Base-by-base conservation (phyloP, 2,797 vertebrate genomes). In the Atherinosoma microstoma region DNA sequence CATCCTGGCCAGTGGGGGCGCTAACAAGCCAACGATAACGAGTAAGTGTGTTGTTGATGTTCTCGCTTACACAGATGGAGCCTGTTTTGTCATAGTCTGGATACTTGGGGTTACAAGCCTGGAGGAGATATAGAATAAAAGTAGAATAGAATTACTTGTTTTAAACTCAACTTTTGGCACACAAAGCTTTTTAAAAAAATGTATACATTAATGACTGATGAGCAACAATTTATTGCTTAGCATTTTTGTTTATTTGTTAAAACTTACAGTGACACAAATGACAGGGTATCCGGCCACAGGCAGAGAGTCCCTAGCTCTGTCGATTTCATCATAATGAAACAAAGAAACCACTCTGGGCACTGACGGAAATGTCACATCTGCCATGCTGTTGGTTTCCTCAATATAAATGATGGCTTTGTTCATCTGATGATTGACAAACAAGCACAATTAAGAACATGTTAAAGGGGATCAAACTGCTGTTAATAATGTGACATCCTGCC, bases 71-170 rank as follows among this genome's bases (percentile, higher is more conserved):
- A 51, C 98, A 99, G 83, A 99, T 97, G 11, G 97, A 97, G 53
- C 97, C 96, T 0, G 98, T 99, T 89, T 96, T 97, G 69, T 97
- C 96, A 2, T 95, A 99, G 76, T 97, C 96, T 20, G 95, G 93
- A 70, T 97, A 98, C 82, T 97, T 98, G 18, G 96, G 94, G 86
- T 98, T 98, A 77, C 98, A 99, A 15, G 98, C 97, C 98, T 99
- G 78, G n/a, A 62, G 64, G 70, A 53, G 1, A 8, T 16, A 53
- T 16, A 53, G 63, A 49, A 56, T 53, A 4, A 82, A 22, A 64
- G 56, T 51, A 0, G 67, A 78, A 75, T 27, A n/a, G n/a, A n/a
- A 63, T 56, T 29, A 56, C 53, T 9, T 57, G 29, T 32, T 81
- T 78, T 56, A 20, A 73, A 4, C 47, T 63, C 53, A 35, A 68